These are phyloP conservation scores for Ophion slaviceki DNA, from an alignment of 2,888 invertebrate species.

Conservation along the genomic window DNA sequence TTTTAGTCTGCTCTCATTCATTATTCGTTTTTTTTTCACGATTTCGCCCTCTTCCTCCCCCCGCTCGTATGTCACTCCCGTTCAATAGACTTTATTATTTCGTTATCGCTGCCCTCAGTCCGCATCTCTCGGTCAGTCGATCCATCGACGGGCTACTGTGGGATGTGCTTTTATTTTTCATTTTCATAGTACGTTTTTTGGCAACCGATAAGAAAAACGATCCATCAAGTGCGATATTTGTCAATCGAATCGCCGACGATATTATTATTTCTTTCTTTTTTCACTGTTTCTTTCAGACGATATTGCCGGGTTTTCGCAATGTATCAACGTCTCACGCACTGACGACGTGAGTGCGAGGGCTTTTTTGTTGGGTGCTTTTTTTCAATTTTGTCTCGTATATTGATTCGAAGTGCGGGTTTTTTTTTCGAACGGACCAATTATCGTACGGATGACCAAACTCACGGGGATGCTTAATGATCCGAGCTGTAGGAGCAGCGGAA, in stretches of 20 bases:
- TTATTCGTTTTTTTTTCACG: not conserved
- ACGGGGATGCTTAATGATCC: slow-evolving; percentile 47
- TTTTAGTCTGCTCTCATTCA: slow-evolving; percentile 59
- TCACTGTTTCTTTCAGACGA: slow-evolving; percentile 6
- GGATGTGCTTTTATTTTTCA: slow-evolving; percentile 31
- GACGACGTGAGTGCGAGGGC: slow-evolving; percentile 17
- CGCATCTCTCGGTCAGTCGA: slow-evolving; percentile 38
- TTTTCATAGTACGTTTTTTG: slow-evolving; percentile 16
- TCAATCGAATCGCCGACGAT: slow-evolving; percentile 24
- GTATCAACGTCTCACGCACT: slow-evolving; percentile 54
- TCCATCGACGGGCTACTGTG: slow-evolving; percentile 28
- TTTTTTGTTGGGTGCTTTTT: slow-evolving; percentile 44
- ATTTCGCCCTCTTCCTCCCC: slow-evolving; percentile 12
- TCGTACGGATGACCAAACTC: slow-evolving; percentile 56
- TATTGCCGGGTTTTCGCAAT: slow-evolving; percentile 39
- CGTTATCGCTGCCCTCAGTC: slow-evolving; percentile 49
- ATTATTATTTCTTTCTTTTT: slow-evolving; percentile 36
- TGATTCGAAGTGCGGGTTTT: slow-evolving; percentile 22
- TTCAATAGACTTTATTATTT: slow-evolving; percentile 18
- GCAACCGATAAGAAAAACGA: slow-evolving; percentile 28
- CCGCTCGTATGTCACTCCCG: slow-evolving; percentile 5
- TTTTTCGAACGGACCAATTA: slow-evolving; percentile 58
- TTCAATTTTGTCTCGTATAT: slow-evolving; percentile 14
- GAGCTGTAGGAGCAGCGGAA: slow-evolving; percentile 21
- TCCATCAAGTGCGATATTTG: slow-evolving; percentile 32